phyloP scores from a whole-genome alignment of 2,888 invertebrate species.

The Drosophila engyochracea region DNA sequence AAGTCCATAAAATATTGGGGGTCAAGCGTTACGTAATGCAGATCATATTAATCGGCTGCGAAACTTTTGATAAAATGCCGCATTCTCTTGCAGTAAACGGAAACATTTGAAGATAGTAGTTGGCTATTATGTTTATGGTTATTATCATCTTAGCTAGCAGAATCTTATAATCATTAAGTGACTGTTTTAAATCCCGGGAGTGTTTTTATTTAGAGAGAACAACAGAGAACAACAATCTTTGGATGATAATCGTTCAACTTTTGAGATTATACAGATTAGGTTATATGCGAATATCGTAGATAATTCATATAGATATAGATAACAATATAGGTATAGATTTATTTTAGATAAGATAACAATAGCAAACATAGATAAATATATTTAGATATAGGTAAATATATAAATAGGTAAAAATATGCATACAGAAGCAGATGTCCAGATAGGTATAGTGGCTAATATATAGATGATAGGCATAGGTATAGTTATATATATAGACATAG shows the following conservation, averaged over 20 bases:
- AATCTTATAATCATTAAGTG: not conserved
- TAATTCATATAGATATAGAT: not conserved
- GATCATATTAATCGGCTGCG: not conserved
- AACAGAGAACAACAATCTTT: not conserved
- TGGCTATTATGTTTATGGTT: not conserved
- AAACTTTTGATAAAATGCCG: not conserved
- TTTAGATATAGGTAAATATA: not conserved
- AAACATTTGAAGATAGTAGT: not conserved
- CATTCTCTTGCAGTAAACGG: not conserved
- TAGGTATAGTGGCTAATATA: not conserved
- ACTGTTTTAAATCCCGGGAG: not conserved
- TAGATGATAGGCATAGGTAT: not conserved
- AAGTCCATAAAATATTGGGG: slow-evolving; percentile 4
- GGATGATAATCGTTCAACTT: not conserved
- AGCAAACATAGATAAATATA: not conserved
- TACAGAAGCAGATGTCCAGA: not conserved
- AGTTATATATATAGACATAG: not conserved
- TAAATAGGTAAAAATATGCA: not conserved
- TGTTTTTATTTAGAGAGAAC: not conserved
- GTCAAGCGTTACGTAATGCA: slow-evolving; percentile 36
- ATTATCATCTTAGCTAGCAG: not conserved
- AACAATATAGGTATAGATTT: not conserved
- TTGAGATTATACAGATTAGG: not conserved
- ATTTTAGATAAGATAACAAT: not conserved
- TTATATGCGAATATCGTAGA: not conserved